phyloP scores from a whole-genome alignment of 30 jellyfish, hydroid and myxozoan species.

The Aurelia aurita region DNA sequence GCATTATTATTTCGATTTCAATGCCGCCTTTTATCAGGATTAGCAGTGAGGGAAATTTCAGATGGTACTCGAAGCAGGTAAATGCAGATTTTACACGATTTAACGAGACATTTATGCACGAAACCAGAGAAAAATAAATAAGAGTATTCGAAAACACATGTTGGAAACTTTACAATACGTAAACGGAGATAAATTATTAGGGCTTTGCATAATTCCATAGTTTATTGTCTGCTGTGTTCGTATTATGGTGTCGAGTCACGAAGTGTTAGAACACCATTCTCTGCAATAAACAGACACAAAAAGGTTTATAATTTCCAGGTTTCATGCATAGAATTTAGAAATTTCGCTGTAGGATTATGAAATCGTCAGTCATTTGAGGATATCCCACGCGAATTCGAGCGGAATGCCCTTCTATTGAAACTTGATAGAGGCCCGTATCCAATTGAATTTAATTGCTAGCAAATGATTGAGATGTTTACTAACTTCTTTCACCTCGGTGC shows the following conservation, averaged over 20 bases:
- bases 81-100: not conserved
- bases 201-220: too few species aligned
- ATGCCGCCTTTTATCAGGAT: not conserved
- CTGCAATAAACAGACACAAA: not conserved
- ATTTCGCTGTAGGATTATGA: not conserved
- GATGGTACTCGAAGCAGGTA: not conserved
- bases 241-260: not conserved
- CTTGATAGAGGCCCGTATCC: constrained; percentile 48
- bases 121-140: not conserved
- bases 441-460: constrained; percentile 59
- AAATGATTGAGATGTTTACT: constrained; percentile 66
- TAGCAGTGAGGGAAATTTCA: not conserved
- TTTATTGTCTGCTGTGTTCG: too few species aligned
- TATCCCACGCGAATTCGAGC: too few species aligned
- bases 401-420: not conserved
- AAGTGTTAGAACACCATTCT: not conserved
- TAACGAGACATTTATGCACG: not conserved
- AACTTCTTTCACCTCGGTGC: constrained; percentile 53
- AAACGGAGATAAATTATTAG: too few species aligned
- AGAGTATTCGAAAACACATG: not conserved
- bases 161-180: not conserved
- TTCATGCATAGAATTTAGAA: not conserved
- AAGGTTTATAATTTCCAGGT: not conserved
- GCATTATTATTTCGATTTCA: not conserved
- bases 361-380: not conserved